A percentile compares a stretch with the other conserved stretches of the same genome.
Evolutionary conservation across 2,888 invertebrate genomes (phyloP).

Genomic region (Saturnia japonica): DNA sequence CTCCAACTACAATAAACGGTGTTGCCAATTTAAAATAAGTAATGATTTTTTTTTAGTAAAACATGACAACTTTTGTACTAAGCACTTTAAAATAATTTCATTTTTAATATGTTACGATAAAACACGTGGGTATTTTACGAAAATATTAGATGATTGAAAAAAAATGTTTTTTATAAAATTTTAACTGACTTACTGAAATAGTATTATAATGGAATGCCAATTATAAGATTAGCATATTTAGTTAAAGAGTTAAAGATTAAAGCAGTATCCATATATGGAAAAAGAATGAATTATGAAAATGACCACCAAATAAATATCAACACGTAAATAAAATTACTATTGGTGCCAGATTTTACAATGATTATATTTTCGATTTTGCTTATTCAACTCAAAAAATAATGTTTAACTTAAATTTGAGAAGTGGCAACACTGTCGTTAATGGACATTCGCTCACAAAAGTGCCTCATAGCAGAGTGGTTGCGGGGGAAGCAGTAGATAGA

Average conservation of each 20-base stretch:
- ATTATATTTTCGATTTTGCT: not conserved
- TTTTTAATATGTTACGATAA: not conserved
- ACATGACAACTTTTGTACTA: not conserved
- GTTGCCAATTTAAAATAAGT: slow-evolving; percentile 26
- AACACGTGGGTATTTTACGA: not conserved
- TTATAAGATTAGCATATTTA: not conserved
- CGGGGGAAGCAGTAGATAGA: slow-evolving; percentile 57
- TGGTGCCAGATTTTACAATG: not conserved
- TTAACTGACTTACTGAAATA: not conserved
- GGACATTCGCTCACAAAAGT: slow-evolving; percentile 57
- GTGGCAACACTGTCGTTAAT: slow-evolving; percentile 42
- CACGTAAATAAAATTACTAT: not conserved
- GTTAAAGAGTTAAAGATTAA: too few relatives aligned
- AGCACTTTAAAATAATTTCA: not conserved
- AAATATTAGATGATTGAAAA: not conserved
- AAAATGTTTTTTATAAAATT: not conserved
- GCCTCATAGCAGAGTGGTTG: slow-evolving; percentile 45
- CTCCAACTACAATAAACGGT: slow-evolving; percentile 25
- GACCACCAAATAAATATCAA: not conserved
- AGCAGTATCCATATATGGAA: not conserved
- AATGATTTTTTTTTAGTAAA: not conserved
- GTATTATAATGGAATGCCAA: not conserved
- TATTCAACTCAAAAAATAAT: not conserved
- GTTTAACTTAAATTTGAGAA: slow-evolving; percentile 19
- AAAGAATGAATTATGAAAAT: not conserved